Conservation (phyloP, 2,113 vertebrate genomes). For the Megaleporinus macrocephalus region DNA sequence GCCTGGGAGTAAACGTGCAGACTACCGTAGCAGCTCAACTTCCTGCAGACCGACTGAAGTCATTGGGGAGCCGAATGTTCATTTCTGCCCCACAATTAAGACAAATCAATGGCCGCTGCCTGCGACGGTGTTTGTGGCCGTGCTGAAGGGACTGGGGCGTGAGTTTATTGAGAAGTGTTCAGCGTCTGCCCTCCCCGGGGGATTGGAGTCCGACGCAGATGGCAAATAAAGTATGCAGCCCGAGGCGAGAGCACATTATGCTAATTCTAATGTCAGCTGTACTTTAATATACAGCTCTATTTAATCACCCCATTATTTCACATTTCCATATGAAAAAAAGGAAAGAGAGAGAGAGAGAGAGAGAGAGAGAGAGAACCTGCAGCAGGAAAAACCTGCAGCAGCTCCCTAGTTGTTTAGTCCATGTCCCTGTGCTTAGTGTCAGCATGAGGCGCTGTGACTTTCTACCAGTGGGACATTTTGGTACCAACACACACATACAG, state of each 20-base stretch:
- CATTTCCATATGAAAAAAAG: conserved; percentile 94
- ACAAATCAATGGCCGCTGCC: conserved; percentile 86
- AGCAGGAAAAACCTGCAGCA: conserved; percentile 81
- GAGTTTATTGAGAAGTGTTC: conserved; percentile 93
- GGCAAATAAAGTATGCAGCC: conserved; percentile 99
- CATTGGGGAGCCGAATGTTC: conserved; percentile 88
- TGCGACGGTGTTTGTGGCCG: conserved; percentile 87
- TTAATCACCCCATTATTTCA: conserved; percentile 99
- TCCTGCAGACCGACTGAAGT: conserved; percentile 86
- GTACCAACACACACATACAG: conserved; percentile 65
- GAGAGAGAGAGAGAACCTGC: conserved; percentile 22
- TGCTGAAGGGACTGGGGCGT: conserved; percentile 84
- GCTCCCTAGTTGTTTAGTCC: conserved; percentile 77
- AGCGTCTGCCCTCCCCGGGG: conserved; percentile 90
- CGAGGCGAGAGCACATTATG: conserved; percentile 99
- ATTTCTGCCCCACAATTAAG: conserved; percentile 92
- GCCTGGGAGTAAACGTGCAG: conserved; percentile 41
- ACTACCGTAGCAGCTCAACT: conserved; percentile 65
- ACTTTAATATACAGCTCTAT: conserved; percentile 99
- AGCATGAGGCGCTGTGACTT: conserved; percentile 33
- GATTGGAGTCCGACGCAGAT: conserved; percentile 97
- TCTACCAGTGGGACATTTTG: conserved; percentile 58
- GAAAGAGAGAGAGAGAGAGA: conserved; percentile 58
- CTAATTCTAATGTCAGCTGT: conserved; percentile 99
- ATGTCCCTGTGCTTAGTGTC: conserved; percentile 40